Conservation (phyloP, 2,888 invertebrate species). For the Sinopyrophorus schimmeli region DNA sequence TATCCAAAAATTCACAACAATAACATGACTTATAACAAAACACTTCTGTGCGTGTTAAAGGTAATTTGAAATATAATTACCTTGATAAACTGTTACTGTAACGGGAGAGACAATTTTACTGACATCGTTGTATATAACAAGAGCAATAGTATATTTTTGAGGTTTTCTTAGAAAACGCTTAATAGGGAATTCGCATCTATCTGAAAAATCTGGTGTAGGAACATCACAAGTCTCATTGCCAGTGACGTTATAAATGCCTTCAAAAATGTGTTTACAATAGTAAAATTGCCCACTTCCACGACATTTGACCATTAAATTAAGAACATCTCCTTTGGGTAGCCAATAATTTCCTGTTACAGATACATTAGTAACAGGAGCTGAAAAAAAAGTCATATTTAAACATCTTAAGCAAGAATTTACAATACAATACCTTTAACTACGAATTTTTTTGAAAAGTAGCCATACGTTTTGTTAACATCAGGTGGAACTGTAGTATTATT, state of each 20-base stretch:
- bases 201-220: constrained; percentile 45
- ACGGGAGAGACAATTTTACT: constrained; percentile 69
- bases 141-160: constrained; percentile 75
- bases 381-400: constrained; percentile 40
- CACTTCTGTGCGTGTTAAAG: too few relatives aligned
- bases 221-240: constrained; percentile 74
- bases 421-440: constrained; percentile 72
- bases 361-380: constrained; percentile 73
- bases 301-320: constrained; percentile 72
- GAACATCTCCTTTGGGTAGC: constrained; percentile 79
- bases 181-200: constrained; percentile 64
- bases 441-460: constrained; percentile 69
- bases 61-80: too few relatives aligned
- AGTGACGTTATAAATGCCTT: constrained; percentile 70
- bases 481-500: constrained; percentile 65
- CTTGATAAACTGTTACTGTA: constrained; percentile 82
- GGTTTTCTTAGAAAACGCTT: constrained; percentile 70
- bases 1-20: background rate
- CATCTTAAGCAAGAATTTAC: background rate
- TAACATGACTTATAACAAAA: background rate
- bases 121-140: constrained; percentile 78
- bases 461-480: constrained; percentile 70
- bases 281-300: constrained; percentile 74
- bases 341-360: constrained; percentile 77
- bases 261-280: constrained; percentile 69